Percentiles rank a stretch among this genome's conserved stretches.
phyloP scores from a whole-genome alignment of 1,140 invertebrate genomes.

The Pissodes strobi region DNA sequence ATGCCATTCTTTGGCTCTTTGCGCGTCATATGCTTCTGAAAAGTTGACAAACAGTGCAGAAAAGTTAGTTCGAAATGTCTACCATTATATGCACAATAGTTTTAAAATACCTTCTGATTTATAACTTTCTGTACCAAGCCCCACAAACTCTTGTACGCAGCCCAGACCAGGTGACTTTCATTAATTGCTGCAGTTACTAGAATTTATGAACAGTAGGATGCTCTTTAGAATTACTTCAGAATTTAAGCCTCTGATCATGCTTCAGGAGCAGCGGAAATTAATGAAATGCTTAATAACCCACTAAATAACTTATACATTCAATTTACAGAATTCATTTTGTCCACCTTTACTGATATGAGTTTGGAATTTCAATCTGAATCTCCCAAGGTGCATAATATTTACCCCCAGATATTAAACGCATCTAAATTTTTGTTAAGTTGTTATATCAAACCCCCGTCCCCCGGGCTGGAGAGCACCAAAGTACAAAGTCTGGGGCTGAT shows the following conservation, averaged over 20 bases:
- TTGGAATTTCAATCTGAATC: slow-evolving; percentile 17
- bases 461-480: too few relatives aligned
- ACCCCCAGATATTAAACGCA: neutral
- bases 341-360: slow-evolving; percentile 9
- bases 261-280: slow-evolving; percentile 1
- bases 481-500: too few relatives aligned
- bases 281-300: slow-evolving; percentile 11
- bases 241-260: slow-evolving; percentile 1
- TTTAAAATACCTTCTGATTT: neutral
- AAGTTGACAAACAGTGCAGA: slow-evolving; percentile 1
- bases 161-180: too few relatives aligned
- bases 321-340: slow-evolving; percentile 7
- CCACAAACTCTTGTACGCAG: too few relatives aligned
- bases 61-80: neutral
- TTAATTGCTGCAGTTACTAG: slow-evolving; percentile 1
- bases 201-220: slow-evolving; percentile 12
- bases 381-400: slow-evolving; percentile 2
- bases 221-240: slow-evolving; percentile 8
- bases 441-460: too few relatives aligned
- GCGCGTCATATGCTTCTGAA: slow-evolving; percentile 2
- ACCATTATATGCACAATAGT: neutral
- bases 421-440: too few relatives aligned
- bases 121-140: too few relatives aligned
- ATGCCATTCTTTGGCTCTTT: slow-evolving; percentile 10
- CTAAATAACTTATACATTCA: slow-evolving; percentile 14